Evolutionary conservation across 2,888 invertebrate species (phyloP).

Genomic region (Chymomyza caudatula): DNA sequence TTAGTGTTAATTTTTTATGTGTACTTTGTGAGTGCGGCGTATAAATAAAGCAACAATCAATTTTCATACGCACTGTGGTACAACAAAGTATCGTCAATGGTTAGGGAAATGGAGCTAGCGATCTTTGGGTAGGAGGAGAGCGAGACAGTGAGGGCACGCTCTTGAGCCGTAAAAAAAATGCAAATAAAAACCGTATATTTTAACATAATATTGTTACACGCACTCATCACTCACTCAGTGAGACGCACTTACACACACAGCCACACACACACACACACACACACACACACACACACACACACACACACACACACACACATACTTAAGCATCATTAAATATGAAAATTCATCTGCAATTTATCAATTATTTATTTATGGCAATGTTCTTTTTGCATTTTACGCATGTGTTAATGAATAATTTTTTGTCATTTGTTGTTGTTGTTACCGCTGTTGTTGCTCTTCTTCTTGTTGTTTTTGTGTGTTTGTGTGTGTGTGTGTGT

Average conservation of each 20-base stretch:
- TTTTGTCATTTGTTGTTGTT: constrained; percentile 45
- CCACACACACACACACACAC: constrained; percentile 8
- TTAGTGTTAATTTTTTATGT: constrained; percentile 70
- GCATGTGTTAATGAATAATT: constrained; percentile 72
- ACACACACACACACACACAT: constrained; percentile 27
- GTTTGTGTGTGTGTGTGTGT: constrained; percentile 11
- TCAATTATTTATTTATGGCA: constrained; percentile 76
- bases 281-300: background rate
- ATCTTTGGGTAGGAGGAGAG: no score
- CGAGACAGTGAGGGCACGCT: constrained; percentile 3
- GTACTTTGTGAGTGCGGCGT: constrained; percentile 43
- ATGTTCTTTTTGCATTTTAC: constrained; percentile 63
- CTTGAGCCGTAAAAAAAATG: constrained; percentile 52
- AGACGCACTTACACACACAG: background rate
- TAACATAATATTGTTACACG: constrained; percentile 67
- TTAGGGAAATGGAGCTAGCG: no score
- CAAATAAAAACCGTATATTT: constrained; percentile 65
- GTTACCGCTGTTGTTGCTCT: background rate
- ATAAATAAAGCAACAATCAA: constrained; percentile 71
- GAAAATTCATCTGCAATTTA: constrained; percentile 77
- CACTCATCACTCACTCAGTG: constrained; percentile 2
- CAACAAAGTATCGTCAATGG: constrained; percentile 52
- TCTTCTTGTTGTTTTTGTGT: constrained; percentile 2
- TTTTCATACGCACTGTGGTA: constrained; percentile 67
- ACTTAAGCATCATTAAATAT: constrained; percentile 74